Evolutionary conservation across 2,113 vertebrate genomes (phyloP).

Genomic region (Sander lucioperca): DNA sequence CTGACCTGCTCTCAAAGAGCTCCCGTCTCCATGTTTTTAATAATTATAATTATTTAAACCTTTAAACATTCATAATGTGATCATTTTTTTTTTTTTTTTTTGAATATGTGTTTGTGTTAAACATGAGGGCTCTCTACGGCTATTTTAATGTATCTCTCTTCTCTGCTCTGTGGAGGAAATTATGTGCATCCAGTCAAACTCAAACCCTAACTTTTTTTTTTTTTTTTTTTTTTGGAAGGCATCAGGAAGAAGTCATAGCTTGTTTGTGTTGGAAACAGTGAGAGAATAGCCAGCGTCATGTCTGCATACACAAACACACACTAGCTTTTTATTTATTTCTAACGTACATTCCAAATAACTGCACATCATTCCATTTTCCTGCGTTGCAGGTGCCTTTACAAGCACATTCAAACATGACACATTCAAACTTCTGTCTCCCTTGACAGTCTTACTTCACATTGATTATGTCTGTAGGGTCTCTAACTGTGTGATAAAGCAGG

Average conservation of each 20-base stretch:
- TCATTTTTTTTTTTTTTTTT: conserved; percentile 46
- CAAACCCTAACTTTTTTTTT: conserved; percentile 8
- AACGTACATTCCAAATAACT: conserved; percentile 68
- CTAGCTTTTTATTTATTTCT: conserved; percentile 14
- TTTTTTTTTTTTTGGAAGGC: conserved; percentile 15
- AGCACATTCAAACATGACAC: conserved; percentile 49
- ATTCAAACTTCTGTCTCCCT: conserved; percentile 20
- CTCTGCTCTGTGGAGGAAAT: conserved; percentile 48
- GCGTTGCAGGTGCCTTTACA: conserved; percentile 31
- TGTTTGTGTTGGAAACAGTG: conserved; percentile 51
- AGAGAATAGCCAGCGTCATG: conserved; percentile 42
- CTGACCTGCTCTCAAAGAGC: conserved; percentile 88
- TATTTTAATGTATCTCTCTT: conserved; percentile 58
- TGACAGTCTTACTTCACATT: not conserved
- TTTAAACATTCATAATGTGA: conserved; percentile 84
- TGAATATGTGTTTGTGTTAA: conserved; percentile 73
- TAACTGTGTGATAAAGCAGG: conserved; percentile 30
- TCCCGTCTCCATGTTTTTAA: conserved; percentile 79
- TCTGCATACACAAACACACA: conserved; percentile 19
- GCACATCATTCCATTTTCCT: conserved; percentile 64
- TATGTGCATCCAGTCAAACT: conserved; percentile 47
- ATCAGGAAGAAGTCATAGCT: conserved; percentile 64
- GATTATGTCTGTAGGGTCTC: not conserved
- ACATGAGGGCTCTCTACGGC: conserved; percentile 80
- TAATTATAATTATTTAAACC: conserved; percentile 85